Conservation (phyloP, 2,113 vertebrate species). For the Takifugu bimaculatus region DNA sequence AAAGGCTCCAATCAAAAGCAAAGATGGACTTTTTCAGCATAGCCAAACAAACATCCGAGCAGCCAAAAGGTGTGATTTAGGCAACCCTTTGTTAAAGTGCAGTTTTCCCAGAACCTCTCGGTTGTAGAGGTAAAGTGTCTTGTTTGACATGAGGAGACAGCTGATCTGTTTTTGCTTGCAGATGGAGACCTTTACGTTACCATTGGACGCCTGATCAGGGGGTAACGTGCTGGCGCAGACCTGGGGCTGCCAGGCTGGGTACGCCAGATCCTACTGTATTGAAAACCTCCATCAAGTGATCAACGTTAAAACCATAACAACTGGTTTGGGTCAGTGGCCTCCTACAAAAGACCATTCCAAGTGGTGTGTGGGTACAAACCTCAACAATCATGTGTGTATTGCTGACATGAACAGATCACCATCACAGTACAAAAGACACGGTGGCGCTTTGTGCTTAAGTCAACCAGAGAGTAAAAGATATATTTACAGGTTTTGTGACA, state of each 20-base stretch:
- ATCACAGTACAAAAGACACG: background rate
- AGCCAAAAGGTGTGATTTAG: background rate
- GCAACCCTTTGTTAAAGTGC: too few relatives aligned
- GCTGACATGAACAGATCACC: background rate
- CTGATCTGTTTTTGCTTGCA: background rate
- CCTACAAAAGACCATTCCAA: background rate
- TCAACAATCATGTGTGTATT: background rate
- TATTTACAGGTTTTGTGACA: background rate
- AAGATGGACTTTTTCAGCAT: background rate
- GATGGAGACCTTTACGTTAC: conserved; percentile 13
- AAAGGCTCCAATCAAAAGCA: background rate
- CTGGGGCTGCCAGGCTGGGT: background rate
- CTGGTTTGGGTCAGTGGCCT: background rate
- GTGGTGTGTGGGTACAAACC: conserved; percentile 1
- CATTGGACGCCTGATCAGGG: background rate
- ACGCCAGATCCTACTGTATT: background rate
- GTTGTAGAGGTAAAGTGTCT: too few relatives aligned
- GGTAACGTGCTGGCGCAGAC: background rate
- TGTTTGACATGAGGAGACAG: too few relatives aligned
- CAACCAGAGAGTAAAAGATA: accelerated
- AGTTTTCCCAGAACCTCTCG: too few relatives aligned
- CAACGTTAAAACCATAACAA: background rate
- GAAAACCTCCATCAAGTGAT: background rate
- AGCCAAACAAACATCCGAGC: background rate
- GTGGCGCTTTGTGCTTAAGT: conserved; percentile 1